phyloP scores from a whole-genome alignment of 2,797 vertebrate genomes.

The Pseudochromis fuscus region DNA sequence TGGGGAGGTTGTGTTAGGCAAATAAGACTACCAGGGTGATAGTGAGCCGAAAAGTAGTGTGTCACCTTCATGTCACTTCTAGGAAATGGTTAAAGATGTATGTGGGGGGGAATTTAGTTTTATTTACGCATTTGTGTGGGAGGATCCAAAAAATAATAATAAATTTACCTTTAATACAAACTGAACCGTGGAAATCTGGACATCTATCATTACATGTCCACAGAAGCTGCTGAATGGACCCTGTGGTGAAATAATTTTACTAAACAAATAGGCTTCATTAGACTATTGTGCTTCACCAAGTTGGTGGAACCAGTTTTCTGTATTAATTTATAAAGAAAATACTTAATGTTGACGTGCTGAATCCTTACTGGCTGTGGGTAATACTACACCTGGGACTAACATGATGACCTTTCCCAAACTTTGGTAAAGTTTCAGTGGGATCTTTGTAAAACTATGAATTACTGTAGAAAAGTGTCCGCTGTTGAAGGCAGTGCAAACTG shows the following conservation, averaged over 20 bases:
- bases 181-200: not conserved
- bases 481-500: constrained; percentile 36
- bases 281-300: too few relatives aligned
- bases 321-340: too few relatives aligned
- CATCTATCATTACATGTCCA: constrained; percentile 4
- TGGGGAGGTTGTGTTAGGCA: constrained; percentile 68
- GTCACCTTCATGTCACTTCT: constrained; percentile 71
- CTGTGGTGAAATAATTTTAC: not conserved
- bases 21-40: constrained; percentile 61
- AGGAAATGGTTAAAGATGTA: constrained; percentile 67
- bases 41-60: constrained; percentile 67
- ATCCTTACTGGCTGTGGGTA: too few relatives aligned
- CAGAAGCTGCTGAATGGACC: constrained; percentile 2
- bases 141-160: not conserved
- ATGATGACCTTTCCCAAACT: too few relatives aligned
- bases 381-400: too few relatives aligned
- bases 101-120: constrained; percentile 27
- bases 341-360: too few relatives aligned
- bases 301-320: not conserved
- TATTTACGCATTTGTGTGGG: constrained; percentile 1
- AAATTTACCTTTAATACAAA: not conserved
- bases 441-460: constrained; percentile 14
- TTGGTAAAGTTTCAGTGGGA: not conserved
- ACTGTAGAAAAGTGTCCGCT: constrained; percentile 30
- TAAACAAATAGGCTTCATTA: constrained; percentile 7